Conservation (phyloP, 2,888 invertebrate genomes). For the Metopia argyrocephala region DNA sequence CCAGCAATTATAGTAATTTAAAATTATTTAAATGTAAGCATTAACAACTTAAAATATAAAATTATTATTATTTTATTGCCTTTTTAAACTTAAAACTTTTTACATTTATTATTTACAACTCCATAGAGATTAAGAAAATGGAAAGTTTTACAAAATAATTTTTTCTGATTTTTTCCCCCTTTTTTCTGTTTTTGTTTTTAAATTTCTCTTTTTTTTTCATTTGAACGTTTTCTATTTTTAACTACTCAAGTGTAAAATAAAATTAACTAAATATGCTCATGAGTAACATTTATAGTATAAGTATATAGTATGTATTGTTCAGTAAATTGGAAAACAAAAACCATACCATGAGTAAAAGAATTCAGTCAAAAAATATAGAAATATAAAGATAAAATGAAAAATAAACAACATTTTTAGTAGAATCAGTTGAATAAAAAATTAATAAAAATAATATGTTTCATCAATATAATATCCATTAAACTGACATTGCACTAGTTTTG, state of each 20-base stretch:
- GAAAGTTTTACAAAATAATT: conserved; percentile 44
- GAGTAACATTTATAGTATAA: conserved; percentile 66
- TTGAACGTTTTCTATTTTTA: conserved; percentile 28
- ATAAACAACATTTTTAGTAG: conserved; percentile 31
- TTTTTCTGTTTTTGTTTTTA: neutral
- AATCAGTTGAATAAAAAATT: conserved; percentile 33
- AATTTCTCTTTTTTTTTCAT: neutral
- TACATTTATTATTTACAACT: conserved; percentile 44
- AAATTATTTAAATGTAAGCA: conserved; percentile 26
- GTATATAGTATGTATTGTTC: conserved; percentile 39
- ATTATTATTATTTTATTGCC: conserved; percentile 16
- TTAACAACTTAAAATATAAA: conserved; percentile 2
- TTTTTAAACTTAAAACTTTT: conserved; percentile 46
- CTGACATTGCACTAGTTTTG: too few relatives aligned
- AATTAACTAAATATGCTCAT: conserved; percentile 67
- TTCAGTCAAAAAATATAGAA: neutral
- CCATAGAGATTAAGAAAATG: conserved; percentile 44
- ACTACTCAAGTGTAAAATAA: conserved; percentile 66
- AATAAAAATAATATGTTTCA: conserved; percentile 51
- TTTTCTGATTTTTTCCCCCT: conserved; percentile 28
- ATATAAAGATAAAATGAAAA: conserved; percentile 13
- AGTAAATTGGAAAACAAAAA: conserved; percentile 21
- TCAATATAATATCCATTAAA: too few relatives aligned
- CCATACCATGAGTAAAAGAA: neutral
- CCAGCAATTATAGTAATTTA: neutral